These are phyloP conservation scores for Vannuccia rotundouncinata DNA, from an alignment of 2,888 invertebrate genomes.

Conservation along the genomic window DNA sequence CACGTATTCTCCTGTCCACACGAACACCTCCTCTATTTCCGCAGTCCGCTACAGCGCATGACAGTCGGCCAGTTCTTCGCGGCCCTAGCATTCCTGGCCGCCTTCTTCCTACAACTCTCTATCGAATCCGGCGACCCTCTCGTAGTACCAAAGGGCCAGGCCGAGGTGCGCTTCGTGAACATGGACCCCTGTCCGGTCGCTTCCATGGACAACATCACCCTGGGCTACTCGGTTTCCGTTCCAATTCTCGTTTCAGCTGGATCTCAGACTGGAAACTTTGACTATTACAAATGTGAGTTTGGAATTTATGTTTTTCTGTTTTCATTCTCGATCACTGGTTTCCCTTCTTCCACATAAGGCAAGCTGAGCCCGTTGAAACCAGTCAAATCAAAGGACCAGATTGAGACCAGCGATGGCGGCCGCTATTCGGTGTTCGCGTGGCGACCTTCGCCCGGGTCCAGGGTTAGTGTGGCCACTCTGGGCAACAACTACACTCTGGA, in stretches of 20 bases:
- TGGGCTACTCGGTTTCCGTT: background rate
- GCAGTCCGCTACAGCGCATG: slow-evolving; percentile 64
- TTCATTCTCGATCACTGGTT: too few relatives aligned
- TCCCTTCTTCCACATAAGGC: too few relatives aligned
- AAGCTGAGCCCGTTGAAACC: too few relatives aligned
- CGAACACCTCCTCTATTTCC: too few relatives aligned
- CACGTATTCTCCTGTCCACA: too few relatives aligned
- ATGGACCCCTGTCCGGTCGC: slow-evolving; percentile 62
- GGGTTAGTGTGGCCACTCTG: background rate
- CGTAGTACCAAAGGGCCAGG: slow-evolving; percentile 50
- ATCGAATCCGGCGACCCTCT: slow-evolving; percentile 62
- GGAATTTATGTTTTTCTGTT: background rate
- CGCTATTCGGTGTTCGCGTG: background rate
- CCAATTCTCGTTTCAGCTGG: background rate
- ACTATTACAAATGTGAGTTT: background rate
- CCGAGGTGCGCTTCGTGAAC: slow-evolving; percentile 64
- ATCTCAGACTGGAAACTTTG: background rate
- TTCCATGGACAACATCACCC: slow-evolving; percentile 19
- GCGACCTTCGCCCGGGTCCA: background rate
- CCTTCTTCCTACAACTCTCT: slow-evolving; percentile 73
- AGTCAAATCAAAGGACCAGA: too few relatives aligned
- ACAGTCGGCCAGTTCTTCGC: slow-evolving; percentile 78
- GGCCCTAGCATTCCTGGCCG: slow-evolving; percentile 74
- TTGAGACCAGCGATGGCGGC: too few relatives aligned
- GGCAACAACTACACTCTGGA: background rate